These are phyloP conservation scores for Ptiloglossa arizonensis DNA, from an alignment of 1,140 invertebrate genomes.

Conservation along the genomic window DNA sequence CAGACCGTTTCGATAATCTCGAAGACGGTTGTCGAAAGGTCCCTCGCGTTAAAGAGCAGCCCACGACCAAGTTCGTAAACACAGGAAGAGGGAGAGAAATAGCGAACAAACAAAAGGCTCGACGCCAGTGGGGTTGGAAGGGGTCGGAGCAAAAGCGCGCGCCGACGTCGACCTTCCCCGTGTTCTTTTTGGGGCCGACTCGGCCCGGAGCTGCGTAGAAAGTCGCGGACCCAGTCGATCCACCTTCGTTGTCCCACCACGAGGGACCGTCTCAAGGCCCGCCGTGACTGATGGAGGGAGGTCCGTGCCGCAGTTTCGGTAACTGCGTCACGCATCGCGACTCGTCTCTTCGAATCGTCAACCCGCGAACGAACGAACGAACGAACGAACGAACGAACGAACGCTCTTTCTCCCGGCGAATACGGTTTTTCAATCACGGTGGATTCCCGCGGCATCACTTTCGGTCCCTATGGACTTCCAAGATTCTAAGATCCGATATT, in stretches of 20 bases:
- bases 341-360: slow-evolving; percentile 41
- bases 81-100: slow-evolving; percentile 2
- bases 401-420: too few relatives aligned
- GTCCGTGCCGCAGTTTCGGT: slow-evolving; percentile 69
- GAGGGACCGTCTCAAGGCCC: slow-evolving; percentile 56
- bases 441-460: neutral
- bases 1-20: too few relatives aligned
- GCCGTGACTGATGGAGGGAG: slow-evolving; percentile 57
- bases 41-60: neutral
- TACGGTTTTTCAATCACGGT: neutral
- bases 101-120: slow-evolving; percentile 13
- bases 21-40: too few relatives aligned
- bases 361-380: too few relatives aligned
- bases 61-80: neutral
- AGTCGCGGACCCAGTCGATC: slow-evolving; percentile 55
- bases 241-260: slow-evolving; percentile 30
- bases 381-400: too few relatives aligned
- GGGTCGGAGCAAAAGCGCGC: neutral
- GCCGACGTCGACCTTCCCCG: slow-evolving; percentile 28
- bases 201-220: slow-evolving; percentile 69
- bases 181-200: slow-evolving; percentile 60
- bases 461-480: too few relatives aligned
- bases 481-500: too few relatives aligned
- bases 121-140: neutral
- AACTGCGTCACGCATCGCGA: slow-evolving; percentile 71